These are phyloP conservation scores for Sphaerodactylus townsendi DNA, from an alignment of 2,113 vertebrate species.

Conservation along the genomic window DNA sequence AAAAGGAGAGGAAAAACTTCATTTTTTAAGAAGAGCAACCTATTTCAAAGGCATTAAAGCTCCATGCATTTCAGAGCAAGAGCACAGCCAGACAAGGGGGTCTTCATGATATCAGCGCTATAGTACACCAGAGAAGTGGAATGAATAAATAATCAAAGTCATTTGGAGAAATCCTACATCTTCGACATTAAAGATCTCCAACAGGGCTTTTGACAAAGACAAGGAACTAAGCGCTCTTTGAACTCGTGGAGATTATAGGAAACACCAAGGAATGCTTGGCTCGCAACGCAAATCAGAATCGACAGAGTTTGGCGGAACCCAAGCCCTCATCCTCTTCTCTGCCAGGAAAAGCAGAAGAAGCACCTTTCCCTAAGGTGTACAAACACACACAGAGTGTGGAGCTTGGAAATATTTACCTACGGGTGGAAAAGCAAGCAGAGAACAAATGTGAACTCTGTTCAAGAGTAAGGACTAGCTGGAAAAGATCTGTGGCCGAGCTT, in stretches of 20 bases:
- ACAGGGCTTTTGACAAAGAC: slow-evolving; percentile 92
- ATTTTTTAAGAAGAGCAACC: slow-evolving; percentile 68
- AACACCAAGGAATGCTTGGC: slow-evolving; percentile 75
- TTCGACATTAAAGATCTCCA: slow-evolving; percentile 94
- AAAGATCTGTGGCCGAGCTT: slow-evolving; percentile 53
- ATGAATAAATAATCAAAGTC: slow-evolving; percentile 99
- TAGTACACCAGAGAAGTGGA: slow-evolving; percentile 86
- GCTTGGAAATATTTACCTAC: slow-evolving; percentile 63
- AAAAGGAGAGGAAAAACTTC: slow-evolving; percentile 73
- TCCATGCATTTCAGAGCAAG: slow-evolving; percentile 82
- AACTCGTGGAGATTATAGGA: slow-evolving; percentile 86
- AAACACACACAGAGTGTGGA: background rate
- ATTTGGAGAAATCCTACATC: slow-evolving; percentile 89
- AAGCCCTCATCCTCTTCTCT: slow-evolving; percentile 42
- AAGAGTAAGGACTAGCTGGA: slow-evolving; percentile 54
- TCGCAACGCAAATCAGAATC: slow-evolving; percentile 77
- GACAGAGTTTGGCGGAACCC: slow-evolving; percentile 78
- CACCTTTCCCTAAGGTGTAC: slow-evolving; percentile 50
- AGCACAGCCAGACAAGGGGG: slow-evolving; percentile 78
- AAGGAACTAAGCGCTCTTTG: slow-evolving; percentile 91
- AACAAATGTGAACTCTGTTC: slow-evolving; percentile 38
- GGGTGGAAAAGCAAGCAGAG: slow-evolving; percentile 35
- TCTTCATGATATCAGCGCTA: slow-evolving; percentile 80
- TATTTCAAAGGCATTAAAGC: slow-evolving; percentile 84
- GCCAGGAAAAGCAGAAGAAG: slow-evolving; percentile 56